These are phyloP conservation scores for Eupithecia pulchellata DNA, from an alignment of 2,888 invertebrate species.

Conservation along the genomic window DNA sequence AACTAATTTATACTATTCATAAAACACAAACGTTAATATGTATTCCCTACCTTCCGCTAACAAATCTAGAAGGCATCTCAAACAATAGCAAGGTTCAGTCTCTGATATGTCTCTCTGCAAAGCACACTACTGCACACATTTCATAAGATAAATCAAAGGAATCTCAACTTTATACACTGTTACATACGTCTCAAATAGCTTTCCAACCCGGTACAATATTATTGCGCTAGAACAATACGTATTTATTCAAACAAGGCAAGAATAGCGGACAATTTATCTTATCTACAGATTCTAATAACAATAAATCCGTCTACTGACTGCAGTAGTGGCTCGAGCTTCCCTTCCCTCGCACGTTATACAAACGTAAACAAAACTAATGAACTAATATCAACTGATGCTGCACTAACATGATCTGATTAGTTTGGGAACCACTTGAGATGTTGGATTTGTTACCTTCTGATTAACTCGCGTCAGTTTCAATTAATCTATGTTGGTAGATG, in stretches of 20 bases:
- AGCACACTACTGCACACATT: neutral
- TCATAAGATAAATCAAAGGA: neutral
- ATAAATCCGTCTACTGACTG: neutral
- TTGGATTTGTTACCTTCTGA: constrained; percentile 2
- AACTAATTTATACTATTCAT: no score
- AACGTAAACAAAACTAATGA: constrained; percentile 26
- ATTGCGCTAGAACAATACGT: neutral
- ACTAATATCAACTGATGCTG: constrained; percentile 28
- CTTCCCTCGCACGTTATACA: constrained; percentile 6
- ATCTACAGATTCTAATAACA: constrained; percentile 11
- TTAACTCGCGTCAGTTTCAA: neutral
- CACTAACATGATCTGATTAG: constrained; percentile 22
- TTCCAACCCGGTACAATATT: neutral
- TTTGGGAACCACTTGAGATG: constrained; percentile 6
- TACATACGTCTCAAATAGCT: neutral
- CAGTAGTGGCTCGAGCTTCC: constrained; percentile 2
- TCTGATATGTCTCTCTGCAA: neutral
- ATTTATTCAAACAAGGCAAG: neutral
- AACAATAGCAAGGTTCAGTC: neutral
- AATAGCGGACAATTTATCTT: constrained; percentile 3
- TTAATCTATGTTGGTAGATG: neutral
- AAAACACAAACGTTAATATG: neutral
- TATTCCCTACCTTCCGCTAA: neutral
- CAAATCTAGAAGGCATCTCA: neutral
- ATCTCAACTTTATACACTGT: neutral